A percentile compares a stretch with the other conserved stretches of the same genome.
Conservation (phyloP, 2,888 invertebrate genomes). For the Dolomedes plantarius region DNA sequence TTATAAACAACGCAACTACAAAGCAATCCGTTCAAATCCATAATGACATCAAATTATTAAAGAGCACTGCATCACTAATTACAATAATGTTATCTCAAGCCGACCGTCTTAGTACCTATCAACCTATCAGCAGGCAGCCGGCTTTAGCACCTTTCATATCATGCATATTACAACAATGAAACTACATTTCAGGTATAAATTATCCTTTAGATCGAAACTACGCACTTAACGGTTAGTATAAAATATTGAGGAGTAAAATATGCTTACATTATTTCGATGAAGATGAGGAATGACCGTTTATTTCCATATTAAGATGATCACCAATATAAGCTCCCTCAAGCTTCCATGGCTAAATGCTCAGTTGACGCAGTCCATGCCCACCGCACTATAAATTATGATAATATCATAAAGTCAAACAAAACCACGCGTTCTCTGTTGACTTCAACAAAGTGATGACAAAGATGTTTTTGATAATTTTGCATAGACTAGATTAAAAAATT, state of each 20-base stretch:
- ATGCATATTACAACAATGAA: constrained; percentile 25
- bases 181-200: constrained; percentile 29
- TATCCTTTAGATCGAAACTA: constrained; percentile 35
- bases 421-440: constrained; percentile 56
- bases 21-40: constrained; percentile 28
- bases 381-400: constrained; percentile 70
- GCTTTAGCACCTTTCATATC: constrained; percentile 41
- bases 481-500: neutral
- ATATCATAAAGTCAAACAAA: constrained; percentile 57
- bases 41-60: constrained; percentile 59
- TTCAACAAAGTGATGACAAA: neutral
- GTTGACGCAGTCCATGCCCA: constrained; percentile 56
- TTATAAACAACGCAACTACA: neutral
- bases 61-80: constrained; percentile 66
- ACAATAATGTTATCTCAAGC: constrained; percentile 63
- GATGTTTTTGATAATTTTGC: neutral
- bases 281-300: neutral
- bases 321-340: constrained; percentile 28
- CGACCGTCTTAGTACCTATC: constrained; percentile 63
- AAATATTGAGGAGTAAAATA: neutral
- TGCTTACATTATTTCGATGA: constrained; percentile 11
- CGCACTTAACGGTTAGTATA: neutral
- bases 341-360: constrained; percentile 64
- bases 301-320: constrained; percentile 23
- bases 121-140: constrained; percentile 69